Percentiles rank a stretch among this genome's conserved stretches.
Conservation (phyloP, 2,888 invertebrate genomes). For the Cremastobaeus sp. region DNA sequence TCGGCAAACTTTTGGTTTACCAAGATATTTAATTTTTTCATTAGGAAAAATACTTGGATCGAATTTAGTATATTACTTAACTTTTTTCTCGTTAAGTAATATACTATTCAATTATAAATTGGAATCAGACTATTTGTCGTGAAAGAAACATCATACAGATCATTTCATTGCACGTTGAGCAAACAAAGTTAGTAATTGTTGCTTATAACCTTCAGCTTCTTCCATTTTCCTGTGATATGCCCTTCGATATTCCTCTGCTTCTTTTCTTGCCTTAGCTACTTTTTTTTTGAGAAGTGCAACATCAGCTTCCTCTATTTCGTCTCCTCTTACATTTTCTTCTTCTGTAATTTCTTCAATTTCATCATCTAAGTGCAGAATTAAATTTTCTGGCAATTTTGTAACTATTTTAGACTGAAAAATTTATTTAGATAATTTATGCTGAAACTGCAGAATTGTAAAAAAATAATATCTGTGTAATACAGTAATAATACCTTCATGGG, state of each 20-base stretch:
- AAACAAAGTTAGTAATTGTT: conserved; percentile 73
- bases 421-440: background rate
- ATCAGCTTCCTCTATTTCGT: conserved; percentile 70
- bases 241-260: conserved; percentile 76
- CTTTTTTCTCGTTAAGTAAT: background rate
- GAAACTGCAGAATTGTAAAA: background rate
- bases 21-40: too few relatives aligned
- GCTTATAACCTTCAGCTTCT: conserved; percentile 78
- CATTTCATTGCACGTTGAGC: conserved; percentile 61
- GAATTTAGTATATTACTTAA: background rate
- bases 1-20: too few relatives aligned
- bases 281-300: conserved; percentile 74
- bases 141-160: background rate
- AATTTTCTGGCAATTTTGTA: conserved; percentile 67
- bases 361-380: conserved; percentile 73
- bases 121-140: conserved; percentile 20
- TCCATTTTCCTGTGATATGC: conserved; percentile 75
- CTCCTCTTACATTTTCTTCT: conserved; percentile 77
- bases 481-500: too few relatives aligned
- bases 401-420: conserved; percentile 67
- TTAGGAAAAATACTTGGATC: background rate
- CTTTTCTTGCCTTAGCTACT: conserved; percentile 74
- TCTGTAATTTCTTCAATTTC: conserved; percentile 76
- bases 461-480: conserved; percentile 51
- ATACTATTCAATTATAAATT: conserved; percentile 1